phyloP scores from a whole-genome alignment of 2,113 vertebrate species.

The Pomatorhinus ruficollis region DNA sequence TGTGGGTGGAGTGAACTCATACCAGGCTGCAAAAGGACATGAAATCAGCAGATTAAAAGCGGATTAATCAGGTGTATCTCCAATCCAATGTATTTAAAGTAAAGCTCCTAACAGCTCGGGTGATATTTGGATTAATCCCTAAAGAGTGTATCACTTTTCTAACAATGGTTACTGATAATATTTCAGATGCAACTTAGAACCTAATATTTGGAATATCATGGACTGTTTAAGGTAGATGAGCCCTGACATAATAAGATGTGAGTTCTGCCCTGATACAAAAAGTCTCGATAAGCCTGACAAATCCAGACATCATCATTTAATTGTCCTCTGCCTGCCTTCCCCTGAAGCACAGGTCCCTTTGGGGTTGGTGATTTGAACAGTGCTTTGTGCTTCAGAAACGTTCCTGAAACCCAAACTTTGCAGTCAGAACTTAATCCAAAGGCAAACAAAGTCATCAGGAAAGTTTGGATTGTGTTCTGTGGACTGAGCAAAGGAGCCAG shows the following conservation, averaged over 20 bases:
- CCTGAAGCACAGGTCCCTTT: background rate
- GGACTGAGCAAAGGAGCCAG: background rate
- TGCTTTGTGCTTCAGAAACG: background rate
- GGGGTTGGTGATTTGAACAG: background rate
- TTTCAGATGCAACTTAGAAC: background rate
- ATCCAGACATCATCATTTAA: conserved; percentile 27
- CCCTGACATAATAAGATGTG: conserved; percentile 15
- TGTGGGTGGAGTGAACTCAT: background rate
- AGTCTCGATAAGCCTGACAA: background rate
- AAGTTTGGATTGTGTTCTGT: background rate
- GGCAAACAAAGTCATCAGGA: background rate
- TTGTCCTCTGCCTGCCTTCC: background rate
- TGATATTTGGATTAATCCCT: conserved; percentile 8
- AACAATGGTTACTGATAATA: background rate
- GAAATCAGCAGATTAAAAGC: background rate
- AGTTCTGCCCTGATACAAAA: background rate
- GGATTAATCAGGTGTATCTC: background rate
- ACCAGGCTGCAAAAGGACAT: background rate
- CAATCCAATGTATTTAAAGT: background rate
- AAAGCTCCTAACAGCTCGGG: background rate
- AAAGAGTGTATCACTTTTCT: background rate
- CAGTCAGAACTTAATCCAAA: background rate
- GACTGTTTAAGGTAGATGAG: conserved; percentile 41
- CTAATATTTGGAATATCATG: conserved; percentile 12
- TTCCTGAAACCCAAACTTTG: background rate